Conservation (phyloP, 64 coral and sea anemone species). For the Dendrophyllia cribrosa region DNA sequence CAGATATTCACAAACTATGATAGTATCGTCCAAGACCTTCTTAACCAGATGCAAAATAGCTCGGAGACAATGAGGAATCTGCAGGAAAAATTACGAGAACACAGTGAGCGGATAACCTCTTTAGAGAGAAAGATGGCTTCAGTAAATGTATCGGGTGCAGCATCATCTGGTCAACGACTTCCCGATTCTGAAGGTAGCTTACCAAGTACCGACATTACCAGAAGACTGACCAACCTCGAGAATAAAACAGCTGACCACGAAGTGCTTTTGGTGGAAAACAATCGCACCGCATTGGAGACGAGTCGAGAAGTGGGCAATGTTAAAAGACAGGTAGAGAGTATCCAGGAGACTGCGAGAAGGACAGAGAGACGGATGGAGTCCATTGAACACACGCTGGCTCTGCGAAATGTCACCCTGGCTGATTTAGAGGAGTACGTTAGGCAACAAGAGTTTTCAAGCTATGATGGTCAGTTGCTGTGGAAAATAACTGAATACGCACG, state of each 20-base stretch:
- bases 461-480: conserved; percentile 43
- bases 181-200: neutral
- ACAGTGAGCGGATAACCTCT: conserved; percentile 18
- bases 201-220: neutral
- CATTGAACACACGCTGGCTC: conserved; percentile 40
- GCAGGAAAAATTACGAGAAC: neutral
- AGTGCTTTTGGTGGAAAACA: conserved; percentile 33
- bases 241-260: conserved; percentile 48
- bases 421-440: conserved; percentile 56
- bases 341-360: conserved; percentile 25
- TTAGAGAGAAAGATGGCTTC: neutral
- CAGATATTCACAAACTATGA: conserved; percentile 13
- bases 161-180: neutral
- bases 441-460: conserved; percentile 2
- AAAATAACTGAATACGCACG: conserved; percentile 59
- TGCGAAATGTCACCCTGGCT: conserved; percentile 53
- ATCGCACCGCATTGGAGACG: conserved; percentile 18
- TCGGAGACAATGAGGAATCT: neutral
- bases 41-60: neutral
- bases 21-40: conserved; percentile 11
- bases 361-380: conserved; percentile 32
- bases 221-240: conserved; percentile 1
- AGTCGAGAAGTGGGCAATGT: conserved; percentile 8
- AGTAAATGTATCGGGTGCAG: neutral
- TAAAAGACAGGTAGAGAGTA: conserved; percentile 4